A percentile compares a stretch with the other conserved stretches of the same genome.
Conservation (phyloP, 2,888 invertebrate genomes). For the Alentia gelatinosa region DNA sequence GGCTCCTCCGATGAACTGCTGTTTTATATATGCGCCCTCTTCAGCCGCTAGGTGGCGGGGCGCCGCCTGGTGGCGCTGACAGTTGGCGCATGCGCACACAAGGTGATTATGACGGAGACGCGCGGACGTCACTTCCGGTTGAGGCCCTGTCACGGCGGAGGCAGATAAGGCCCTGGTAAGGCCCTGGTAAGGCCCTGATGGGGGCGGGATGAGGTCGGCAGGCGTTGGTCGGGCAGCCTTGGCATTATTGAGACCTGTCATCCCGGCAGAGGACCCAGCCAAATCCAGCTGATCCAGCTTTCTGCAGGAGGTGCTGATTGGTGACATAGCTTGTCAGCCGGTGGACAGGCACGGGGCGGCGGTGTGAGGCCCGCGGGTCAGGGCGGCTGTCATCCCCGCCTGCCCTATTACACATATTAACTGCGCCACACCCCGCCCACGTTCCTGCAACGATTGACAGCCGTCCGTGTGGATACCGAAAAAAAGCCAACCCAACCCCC, state of each 20-base stretch:
- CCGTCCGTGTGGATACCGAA: too few relatives aligned
- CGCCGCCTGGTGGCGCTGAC: constrained; percentile 28
- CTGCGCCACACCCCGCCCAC: neutral
- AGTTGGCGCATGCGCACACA: constrained; percentile 11
- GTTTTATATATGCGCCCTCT: neutral
- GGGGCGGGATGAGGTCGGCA: neutral
- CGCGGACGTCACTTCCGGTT: constrained; percentile 27
- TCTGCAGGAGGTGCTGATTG: constrained; percentile 15
- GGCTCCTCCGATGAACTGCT: neutral
- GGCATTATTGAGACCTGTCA: constrained; percentile 40
- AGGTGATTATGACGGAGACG: constrained; percentile 39
- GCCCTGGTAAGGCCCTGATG: neutral
- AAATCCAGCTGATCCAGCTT: constrained; percentile 38
- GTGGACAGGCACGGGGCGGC: neutral
- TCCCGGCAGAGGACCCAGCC: neutral
- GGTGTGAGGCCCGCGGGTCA: neutral
- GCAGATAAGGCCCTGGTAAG: constrained; percentile 35
- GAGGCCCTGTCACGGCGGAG: neutral
- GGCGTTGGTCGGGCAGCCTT: too few relatives aligned
- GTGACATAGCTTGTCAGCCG: constrained; percentile 31
- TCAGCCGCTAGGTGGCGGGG: neutral
- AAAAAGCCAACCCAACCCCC: too few relatives aligned
- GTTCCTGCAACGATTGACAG: too few relatives aligned
- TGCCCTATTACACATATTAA: constrained; percentile 30
- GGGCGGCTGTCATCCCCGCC: constrained; percentile 5